Conservation (phyloP, 2,113 vertebrate genomes). For the Aphyosemion australe region DNA sequence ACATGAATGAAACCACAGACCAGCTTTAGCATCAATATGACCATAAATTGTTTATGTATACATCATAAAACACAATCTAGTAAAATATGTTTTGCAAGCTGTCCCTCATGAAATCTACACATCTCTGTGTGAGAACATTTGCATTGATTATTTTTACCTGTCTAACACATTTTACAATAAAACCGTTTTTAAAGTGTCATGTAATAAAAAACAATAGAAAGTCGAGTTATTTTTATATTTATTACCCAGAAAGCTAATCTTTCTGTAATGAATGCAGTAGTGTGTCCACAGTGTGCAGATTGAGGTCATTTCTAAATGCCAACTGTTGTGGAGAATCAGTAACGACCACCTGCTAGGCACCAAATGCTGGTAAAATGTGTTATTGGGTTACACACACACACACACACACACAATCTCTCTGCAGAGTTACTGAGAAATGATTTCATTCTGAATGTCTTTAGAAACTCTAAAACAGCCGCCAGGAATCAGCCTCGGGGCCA, state of each 20-base stretch:
- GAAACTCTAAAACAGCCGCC: background rate
- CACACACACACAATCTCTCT: background rate
- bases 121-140: too few species aligned
- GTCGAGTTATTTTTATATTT: background rate
- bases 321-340: constrained; percentile 21
- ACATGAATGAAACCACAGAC: too few species aligned
- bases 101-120: too few species aligned
- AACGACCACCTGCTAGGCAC: constrained; percentile 12
- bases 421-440: constrained; percentile 2
- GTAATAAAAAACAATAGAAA: background rate
- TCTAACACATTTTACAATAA: background rate
- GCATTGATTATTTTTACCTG: too few species aligned
- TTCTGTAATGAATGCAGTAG: constrained; percentile 2
- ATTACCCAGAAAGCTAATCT: background rate
- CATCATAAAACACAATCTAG: too few species aligned
- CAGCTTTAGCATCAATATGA: too few species aligned
- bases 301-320: constrained; percentile 22
- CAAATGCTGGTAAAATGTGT: constrained; percentile 31
- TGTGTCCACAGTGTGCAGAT: constrained; percentile 17
- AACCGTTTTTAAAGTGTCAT: background rate
- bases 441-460: constrained; percentile 2
- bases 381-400: background rate
- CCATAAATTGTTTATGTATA: too few species aligned
- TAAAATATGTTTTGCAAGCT: too few species aligned
- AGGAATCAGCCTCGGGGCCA: background rate